These are phyloP conservation scores for Hippolais icterina DNA, from an alignment of 2,113 vertebrate species.

Conservation along the genomic window DNA sequence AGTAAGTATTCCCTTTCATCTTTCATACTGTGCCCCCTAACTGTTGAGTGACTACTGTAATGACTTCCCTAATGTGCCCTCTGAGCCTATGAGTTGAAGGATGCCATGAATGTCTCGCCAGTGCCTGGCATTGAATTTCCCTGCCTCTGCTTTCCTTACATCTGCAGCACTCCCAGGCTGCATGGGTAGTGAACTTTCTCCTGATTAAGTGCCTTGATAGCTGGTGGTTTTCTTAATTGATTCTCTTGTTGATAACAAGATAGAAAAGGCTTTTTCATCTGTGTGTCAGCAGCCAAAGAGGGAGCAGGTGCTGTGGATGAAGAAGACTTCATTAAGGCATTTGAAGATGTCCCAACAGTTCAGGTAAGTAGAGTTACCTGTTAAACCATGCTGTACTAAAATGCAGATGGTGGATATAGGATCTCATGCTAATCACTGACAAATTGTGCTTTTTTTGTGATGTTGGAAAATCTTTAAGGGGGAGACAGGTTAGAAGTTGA, in stretches of 20 bases:
- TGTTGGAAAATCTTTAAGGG: not conserved
- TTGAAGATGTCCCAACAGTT: conserved; percentile 90
- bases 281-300: conserved; percentile 83
- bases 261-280: conserved; percentile 17
- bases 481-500: not conserved
- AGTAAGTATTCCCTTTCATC: conserved; percentile 43
- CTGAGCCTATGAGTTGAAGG: not conserved
- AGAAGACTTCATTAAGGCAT: conserved; percentile 95
- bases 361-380: conserved; percentile 76
- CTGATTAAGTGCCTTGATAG: not conserved
- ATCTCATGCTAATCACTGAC: not conserved
- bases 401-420: not conserved
- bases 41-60: conserved; percentile 17
- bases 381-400: not conserved
- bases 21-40: not conserved
- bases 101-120: not conserved
- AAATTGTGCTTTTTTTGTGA: not conserved
- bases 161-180: not conserved
- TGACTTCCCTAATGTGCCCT: conserved; percentile 1
- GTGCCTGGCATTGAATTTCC: not conserved
- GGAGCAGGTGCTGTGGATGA: conserved; percentile 95
- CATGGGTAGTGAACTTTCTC: not conserved
- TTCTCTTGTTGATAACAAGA: conserved; percentile 32
- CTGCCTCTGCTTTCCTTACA: not conserved
- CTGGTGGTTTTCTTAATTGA: conserved; percentile 15